A percentile compares a stretch with the other conserved stretches of the same genome.
These are phyloP conservation scores for Tyrannus savana DNA, from an alignment of 2,113 vertebrate species.

Conservation along the genomic window DNA sequence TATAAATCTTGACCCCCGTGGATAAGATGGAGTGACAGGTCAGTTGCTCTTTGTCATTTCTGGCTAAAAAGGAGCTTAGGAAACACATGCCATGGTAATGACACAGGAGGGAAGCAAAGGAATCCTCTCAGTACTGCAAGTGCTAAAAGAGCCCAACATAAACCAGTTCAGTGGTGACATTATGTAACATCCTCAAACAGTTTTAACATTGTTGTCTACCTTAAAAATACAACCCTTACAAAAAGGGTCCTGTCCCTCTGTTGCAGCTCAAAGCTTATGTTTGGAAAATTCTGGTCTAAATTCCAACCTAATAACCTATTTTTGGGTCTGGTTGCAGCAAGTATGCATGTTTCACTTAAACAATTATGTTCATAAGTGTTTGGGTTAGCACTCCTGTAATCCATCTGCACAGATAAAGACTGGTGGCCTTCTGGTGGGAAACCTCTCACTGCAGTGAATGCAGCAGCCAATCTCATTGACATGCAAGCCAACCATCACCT, in stretches of 20 bases:
- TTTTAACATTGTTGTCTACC: not conserved
- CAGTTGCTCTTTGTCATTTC: not conserved
- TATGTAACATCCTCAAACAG: not conserved
- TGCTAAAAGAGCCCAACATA: not conserved
- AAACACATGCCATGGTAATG: not conserved
- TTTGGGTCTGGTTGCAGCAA: not conserved
- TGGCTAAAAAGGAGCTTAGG: not conserved
- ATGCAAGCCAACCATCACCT: not conserved
- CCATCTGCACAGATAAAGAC: not conserved
- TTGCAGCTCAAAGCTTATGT: not conserved
- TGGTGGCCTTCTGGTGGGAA: not conserved
- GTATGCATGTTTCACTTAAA: not conserved
- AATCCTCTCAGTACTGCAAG: not conserved
- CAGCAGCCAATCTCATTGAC: not conserved
- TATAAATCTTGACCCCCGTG: not conserved
- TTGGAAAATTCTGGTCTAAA: not conserved
- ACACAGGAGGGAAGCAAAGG: not conserved
- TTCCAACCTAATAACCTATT: not conserved
- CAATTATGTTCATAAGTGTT: not conserved
- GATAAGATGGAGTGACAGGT: not conserved
- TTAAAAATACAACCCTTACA: not conserved
- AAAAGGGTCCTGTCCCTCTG: not conserved
- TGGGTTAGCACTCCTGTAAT: not conserved
- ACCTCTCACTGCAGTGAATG: not conserved
- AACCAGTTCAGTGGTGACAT: not conserved